Base-by-base conservation (phyloP, 2,113 vertebrate genomes). In the Pseudolaguvia tuberculata region DNA sequence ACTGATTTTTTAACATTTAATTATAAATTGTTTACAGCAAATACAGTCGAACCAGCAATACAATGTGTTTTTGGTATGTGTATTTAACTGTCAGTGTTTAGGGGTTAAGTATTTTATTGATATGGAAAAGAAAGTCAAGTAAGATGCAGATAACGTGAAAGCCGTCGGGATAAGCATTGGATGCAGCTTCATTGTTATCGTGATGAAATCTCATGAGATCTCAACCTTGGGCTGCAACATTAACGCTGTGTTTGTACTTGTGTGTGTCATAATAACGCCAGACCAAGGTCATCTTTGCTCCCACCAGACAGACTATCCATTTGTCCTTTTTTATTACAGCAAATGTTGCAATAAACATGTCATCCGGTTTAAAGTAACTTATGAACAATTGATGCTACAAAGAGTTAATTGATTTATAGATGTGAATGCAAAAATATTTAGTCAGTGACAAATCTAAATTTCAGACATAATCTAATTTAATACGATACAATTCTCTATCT, bases 231-330 rank as follows among this genome's bases (percentile, higher is more conserved):
- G 57, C 27, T 20, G 27, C 20, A 42, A 52, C 62, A 20, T 53
- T 78, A 72, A 65, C 8, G 14, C 68, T 35, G 50, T 69, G 65
- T 56, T 55, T 70, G 50, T 25, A 25, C 58, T 31, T 47, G 52
- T 62, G 42, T 65, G 51, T 42, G 61, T 62, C 55, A 57, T 2
- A 47, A 27, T 72, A 61, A 75, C 52, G 62, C 21, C 21, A 27
- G 47, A 23, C 78, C 83, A 84, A 84, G 80, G 83, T 77, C 83
- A 75, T 35, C 52, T 27, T n/a, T 52, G 45, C 15, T 69, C 11
- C 31, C 76, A 48, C 27, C 20, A 48, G 55, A 45, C 58, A 50
- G 61, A 23, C 53, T 23, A 56, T 51, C 61, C 18, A 62, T 63
- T 23, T 23, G 47, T 69, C 53, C 73, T 61, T 72, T 63, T 53